Evolutionary conservation across 2,797 vertebrate species (phyloP).

Genomic region (Podargus strigoides): DNA sequence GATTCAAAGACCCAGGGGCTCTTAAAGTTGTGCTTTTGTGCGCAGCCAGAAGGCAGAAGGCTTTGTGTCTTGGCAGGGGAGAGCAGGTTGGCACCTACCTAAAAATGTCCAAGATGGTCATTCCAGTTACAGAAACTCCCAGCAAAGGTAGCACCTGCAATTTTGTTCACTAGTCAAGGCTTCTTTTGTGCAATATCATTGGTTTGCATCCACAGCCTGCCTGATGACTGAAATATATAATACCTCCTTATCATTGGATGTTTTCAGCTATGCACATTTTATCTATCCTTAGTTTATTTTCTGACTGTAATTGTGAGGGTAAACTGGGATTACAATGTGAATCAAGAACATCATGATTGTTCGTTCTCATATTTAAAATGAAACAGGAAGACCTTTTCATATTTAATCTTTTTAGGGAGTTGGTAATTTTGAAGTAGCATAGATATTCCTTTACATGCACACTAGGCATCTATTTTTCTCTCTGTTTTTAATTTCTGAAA

Average conservation of each 20-base stretch:
- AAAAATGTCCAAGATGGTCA: background rate
- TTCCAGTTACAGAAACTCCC: background rate
- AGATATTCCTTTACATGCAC: background rate
- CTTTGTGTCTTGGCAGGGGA: background rate
- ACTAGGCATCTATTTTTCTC: fast-evolving
- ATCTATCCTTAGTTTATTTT: background rate
- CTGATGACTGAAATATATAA: background rate
- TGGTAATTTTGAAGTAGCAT: background rate
- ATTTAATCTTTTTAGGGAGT: background rate
- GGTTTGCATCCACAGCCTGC: background rate
- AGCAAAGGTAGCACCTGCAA: background rate
- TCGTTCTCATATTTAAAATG: background rate
- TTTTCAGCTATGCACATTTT: background rate
- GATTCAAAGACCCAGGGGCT: background rate
- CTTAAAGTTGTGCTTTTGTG: background rate
- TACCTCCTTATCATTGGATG: background rate
- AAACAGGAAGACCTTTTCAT: background rate
- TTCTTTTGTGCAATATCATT: background rate
- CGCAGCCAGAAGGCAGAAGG: background rate
- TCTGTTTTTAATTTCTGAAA: background rate
- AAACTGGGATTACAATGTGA: background rate
- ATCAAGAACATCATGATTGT: background rate
- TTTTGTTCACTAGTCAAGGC: background rate
- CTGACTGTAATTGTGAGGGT: background rate
- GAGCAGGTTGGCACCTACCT: background rate